Evolutionary conservation across 1,140 invertebrate species (phyloP), one percentile per base, ranked within the genome.

Genomic region (Danaus melanippus): DNA sequence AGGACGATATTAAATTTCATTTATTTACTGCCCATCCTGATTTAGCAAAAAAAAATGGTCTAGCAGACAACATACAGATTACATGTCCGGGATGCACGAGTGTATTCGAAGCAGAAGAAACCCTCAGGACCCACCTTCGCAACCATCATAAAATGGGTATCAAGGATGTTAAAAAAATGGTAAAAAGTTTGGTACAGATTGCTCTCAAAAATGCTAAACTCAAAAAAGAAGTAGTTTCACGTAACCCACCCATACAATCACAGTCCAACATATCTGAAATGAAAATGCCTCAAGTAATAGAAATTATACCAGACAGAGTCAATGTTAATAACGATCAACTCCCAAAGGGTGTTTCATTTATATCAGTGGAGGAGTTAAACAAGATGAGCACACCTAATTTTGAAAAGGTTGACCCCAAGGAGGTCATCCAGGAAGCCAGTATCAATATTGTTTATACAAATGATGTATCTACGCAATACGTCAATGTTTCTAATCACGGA

Each of bases 91-190:
- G 86, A 0, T 88, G 87, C 53, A 63, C 70, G 0, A 83, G 77
- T 47, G 56, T 79, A 1, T 88, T 88, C 47, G 78, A 82, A 49
- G 72, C 80, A 3, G 84, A 86, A 58, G 79, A 82, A 53, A 81
- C 79, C 2, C 53, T 88, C 2, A 71, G 82, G 58, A 83, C 63
- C 5, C 87, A 88, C 57, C 56, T 88, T 10, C 76, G 83, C 4
- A 83, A 77, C 42, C 87, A 88, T 62, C 87, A 88, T 55, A 87
- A 87, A 77, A 88, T 88, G 87, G 83, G 76, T 8, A 74, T 85
- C 10, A 85, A 84, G 74, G 84, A 88, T 58, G 70, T 87, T 10
- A 79, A 76, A 54, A 88, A 87, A 76, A 82, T 88, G 74, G 67
- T 87, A 3, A 82, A 77, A 64, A 86, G 79, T 58, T 65, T 88